These are phyloP conservation scores for Archips crataeganus DNA, from an alignment of 2,888 invertebrate species.

Conservation along the genomic window DNA sequence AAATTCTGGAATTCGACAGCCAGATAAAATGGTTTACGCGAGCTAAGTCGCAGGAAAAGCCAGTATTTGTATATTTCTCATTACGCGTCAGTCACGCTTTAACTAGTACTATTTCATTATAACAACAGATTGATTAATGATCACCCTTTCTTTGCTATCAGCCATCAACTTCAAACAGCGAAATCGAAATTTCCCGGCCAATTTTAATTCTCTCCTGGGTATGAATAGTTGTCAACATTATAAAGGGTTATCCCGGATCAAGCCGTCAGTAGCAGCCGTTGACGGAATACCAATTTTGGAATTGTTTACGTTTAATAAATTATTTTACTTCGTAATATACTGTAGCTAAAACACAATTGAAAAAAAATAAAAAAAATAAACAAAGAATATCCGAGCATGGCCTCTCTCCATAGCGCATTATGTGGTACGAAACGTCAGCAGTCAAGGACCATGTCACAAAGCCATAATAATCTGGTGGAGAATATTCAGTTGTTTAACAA, in stretches of 20 bases:
- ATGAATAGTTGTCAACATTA: conserved; percentile 29
- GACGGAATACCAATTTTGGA: conserved; percentile 15
- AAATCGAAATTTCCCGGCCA: conserved; percentile 13
- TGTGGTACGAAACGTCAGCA: too few relatives aligned
- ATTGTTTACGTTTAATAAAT: conserved; percentile 10
- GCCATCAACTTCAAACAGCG: not conserved
- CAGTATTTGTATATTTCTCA: not conserved
- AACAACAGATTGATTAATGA: conserved; percentile 1
- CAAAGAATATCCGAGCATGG: too few relatives aligned
- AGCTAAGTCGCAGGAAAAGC: too few relatives aligned
- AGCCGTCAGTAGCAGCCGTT: conserved; percentile 3
- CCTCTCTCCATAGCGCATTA: too few relatives aligned
- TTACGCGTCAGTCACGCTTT: not conserved
- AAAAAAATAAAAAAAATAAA: too few relatives aligned
- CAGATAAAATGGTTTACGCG: too few relatives aligned
- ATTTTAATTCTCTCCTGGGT: conserved; percentile 9
- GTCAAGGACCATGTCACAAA: too few relatives aligned
- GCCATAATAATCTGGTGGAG: too few relatives aligned
- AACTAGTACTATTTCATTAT: not conserved
- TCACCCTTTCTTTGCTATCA: conserved; percentile 2
- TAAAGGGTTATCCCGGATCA: conserved; percentile 32
- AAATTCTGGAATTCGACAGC: too few relatives aligned
- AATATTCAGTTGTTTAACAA: not conserved
- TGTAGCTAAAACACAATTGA: too few relatives aligned
- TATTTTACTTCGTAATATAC: not conserved